These are phyloP conservation scores for Dorcus parallelipipedus DNA, from an alignment of 2,888 invertebrate species.

Conservation along the genomic window DNA sequence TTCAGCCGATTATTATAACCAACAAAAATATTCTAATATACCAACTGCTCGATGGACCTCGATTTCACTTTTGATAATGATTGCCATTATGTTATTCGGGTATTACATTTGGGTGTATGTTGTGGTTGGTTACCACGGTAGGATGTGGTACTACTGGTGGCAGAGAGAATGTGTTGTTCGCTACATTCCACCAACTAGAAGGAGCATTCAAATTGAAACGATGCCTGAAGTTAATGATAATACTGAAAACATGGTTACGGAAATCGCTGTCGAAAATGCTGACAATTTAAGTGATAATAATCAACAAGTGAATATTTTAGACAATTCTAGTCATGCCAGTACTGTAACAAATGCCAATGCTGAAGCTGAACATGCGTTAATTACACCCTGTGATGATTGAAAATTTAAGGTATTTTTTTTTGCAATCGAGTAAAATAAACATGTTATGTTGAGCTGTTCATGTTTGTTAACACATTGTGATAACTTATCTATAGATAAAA, in stretches of 20 bases:
- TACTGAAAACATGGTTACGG: not conserved
- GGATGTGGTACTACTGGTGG: conserved; percentile 57
- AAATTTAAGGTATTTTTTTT: not conserved
- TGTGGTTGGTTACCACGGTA: conserved; percentile 50
- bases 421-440: not conserved
- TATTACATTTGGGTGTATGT: conserved; percentile 54
- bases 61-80: conserved; percentile 50
- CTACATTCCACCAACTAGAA: conserved; percentile 39
- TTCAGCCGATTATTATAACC: conserved; percentile 52
- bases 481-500: too few relatives aligned
- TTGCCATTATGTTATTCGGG: conserved; percentile 51
- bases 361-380: not conserved
- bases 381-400: not conserved
- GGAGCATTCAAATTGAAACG: conserved; percentile 17
- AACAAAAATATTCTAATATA: conserved; percentile 48
- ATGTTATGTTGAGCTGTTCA: too few relatives aligned
- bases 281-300: not conserved
- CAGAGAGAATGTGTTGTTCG: conserved; percentile 53
- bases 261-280: not conserved
- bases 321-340: not conserved
- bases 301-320: not conserved
- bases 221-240: conserved; percentile 2
- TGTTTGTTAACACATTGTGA: too few relatives aligned
- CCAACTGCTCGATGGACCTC: conserved; percentile 53
- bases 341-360: not conserved